Base-by-base conservation (phyloP, 2,888 invertebrate species). In the Macaria notata region DNA sequence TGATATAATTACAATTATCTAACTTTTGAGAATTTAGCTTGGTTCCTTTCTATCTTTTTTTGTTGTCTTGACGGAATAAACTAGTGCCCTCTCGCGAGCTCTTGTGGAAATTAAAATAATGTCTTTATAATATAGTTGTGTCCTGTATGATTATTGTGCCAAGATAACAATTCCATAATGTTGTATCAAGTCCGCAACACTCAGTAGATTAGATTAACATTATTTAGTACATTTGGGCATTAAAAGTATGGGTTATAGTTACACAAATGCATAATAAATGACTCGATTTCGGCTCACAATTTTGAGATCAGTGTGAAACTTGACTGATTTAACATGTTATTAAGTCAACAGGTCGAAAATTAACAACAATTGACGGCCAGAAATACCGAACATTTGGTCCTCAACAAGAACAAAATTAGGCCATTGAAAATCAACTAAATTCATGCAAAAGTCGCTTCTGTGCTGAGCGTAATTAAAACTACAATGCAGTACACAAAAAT, bases 271-370 rank as follows among this genome's bases (percentile, higher is more conserved):
- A 79, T 78, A 75, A 74, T 54, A 78, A 81, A 83, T 83, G 85
- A 86, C 86, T 86, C 73, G 80, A 76, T 59, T 76, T 71, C 76
- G 81, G 81, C 80, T 84, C 79, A 81, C 79, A 83, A 83, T 85
- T 85, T 86, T 89, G 89, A 90, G 89, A 89, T 89, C 89, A 88
- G 76, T 79, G 75, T 78, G 73, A 79, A 81, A 79, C 77, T 59
- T 76, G 80, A 75, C 83, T 73, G 73, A 69, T 54, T 64, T 55
- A 53, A 61, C 62, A 61, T 65, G 64, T 42, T 49, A 69, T 52
- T 62, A 64, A 59, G 63, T 66, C 58, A 63, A 63, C 61, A 60
- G 58, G 59, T 62, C 56, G 56, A 59, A 56, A 56, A 64, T 57
- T 59, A 66, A 68, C 62, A 66, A 59, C 57, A 47, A 52, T 61